Percentiles rank a stretch among this genome's conserved stretches.
Evolutionary conservation across 2,113 vertebrate genomes (phyloP).

Genomic region (Axis porcinus): DNA sequence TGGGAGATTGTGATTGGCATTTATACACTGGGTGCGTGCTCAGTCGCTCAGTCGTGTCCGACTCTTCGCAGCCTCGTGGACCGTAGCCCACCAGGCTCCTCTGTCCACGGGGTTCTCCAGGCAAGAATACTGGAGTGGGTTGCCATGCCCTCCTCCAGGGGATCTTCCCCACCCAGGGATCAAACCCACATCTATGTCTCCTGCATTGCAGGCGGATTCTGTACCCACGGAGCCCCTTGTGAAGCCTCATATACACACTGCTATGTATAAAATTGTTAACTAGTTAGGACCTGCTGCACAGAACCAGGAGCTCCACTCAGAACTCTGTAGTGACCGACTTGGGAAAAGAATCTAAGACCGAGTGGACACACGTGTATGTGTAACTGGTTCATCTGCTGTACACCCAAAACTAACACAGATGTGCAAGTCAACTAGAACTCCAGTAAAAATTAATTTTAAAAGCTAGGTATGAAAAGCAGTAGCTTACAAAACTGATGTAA

Average conservation of each 20-base stretch:
- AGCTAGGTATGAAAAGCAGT: neutral
- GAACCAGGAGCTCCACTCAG: neutral
- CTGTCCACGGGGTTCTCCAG: neutral
- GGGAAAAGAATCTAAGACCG: neutral
- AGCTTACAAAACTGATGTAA: neutral
- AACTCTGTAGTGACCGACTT: neutral
- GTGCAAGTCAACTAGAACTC: neutral
- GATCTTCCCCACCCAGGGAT: neutral
- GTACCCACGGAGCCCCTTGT: neutral
- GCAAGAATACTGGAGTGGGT: neutral
- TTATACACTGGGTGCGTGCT: neutral
- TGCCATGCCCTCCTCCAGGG: neutral
- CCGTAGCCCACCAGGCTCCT: neutral
- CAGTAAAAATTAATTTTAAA: neutral
- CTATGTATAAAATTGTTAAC: neutral
- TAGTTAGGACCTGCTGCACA: neutral
- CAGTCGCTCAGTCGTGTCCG: accelerated
- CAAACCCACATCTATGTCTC: neutral
- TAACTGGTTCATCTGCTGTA: neutral
- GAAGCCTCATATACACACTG: neutral
- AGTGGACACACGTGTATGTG: accelerated
- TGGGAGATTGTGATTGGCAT: neutral
- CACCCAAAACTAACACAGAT: neutral
- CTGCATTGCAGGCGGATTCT: neutral
- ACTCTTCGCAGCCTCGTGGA: neutral